These are phyloP conservation scores for Drosophila arizonae DNA, from an alignment of 1,140 invertebrate species.

Conservation along the genomic window DNA sequence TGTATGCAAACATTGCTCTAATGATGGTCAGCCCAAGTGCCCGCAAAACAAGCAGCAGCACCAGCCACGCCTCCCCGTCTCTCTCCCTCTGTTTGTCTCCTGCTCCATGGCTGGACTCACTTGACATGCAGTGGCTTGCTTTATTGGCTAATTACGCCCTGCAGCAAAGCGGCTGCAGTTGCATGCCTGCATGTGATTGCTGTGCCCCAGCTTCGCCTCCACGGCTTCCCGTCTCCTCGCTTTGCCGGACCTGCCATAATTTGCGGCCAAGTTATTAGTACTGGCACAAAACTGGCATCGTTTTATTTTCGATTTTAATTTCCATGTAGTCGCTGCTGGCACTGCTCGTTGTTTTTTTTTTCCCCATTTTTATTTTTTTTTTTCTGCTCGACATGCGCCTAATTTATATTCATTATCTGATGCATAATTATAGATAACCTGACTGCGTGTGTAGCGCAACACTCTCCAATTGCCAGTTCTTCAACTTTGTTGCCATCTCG, in stretches of 20 bases:
- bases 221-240: neutral
- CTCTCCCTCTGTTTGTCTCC: neutral
- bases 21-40: conserved; percentile 57
- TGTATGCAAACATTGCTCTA: conserved; percentile 71
- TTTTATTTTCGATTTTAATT: conserved; percentile 80
- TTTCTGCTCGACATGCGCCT: conserved; percentile 64
- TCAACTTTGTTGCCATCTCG: conserved; percentile 7
- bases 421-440: conserved; percentile 68
- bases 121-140: conserved; percentile 38
- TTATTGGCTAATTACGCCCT: conserved; percentile 80
- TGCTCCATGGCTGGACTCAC: neutral
- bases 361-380: conserved; percentile 3
- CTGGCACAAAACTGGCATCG: conserved; percentile 46
- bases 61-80: neutral
- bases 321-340: conserved; percentile 49
- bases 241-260: conserved; percentile 56
- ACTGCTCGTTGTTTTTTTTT: conserved; percentile 13
- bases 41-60: conserved; percentile 48
- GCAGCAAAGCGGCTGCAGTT: conserved; percentile 51
- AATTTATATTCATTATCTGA: conserved; percentile 80
- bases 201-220: conserved; percentile 16
- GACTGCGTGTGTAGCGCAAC: conserved; percentile 12
- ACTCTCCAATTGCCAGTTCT: neutral
- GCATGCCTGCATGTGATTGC: conserved; percentile 77
- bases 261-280: conserved; percentile 71